phyloP scores from a whole-genome alignment of 1,140 invertebrate species.

The Dendroctonus valens region DNA sequence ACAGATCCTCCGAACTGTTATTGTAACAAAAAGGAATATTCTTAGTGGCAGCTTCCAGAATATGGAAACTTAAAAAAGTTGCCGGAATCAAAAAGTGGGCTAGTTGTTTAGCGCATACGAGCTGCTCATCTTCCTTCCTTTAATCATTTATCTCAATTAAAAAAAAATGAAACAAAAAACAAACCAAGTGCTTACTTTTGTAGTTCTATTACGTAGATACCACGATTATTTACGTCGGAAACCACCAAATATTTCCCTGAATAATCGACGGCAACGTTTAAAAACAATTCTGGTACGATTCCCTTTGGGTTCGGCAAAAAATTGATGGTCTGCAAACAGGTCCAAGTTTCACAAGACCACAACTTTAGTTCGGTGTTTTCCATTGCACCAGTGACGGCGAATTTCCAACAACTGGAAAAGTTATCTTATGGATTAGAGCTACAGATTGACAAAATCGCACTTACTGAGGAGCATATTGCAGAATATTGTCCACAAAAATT shows the following conservation, averaged over 20 bases:
- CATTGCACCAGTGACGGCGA: conserved; percentile 84
- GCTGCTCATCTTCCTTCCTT: conserved; percentile 56
- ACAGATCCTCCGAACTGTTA: conserved; percentile 49
- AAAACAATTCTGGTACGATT: conserved; percentile 48
- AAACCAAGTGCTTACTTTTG: conserved; percentile 35
- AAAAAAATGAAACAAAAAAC: conserved; percentile 1
- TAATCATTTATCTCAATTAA: neutral
- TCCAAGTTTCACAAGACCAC: conserved; percentile 93
- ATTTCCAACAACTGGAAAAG: conserved; percentile 89
- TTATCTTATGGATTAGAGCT: neutral
- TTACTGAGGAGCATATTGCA: conserved; percentile 79
- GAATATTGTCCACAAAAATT: conserved; percentile 91
- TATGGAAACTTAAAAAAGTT: conserved; percentile 82
- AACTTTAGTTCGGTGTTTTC: conserved; percentile 89
- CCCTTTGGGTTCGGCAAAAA: conserved; percentile 57
- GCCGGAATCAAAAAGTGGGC: conserved; percentile 81
- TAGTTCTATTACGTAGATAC: conserved; percentile 77
- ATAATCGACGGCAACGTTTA: conserved; percentile 78
- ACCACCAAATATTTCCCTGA: conserved; percentile 80
- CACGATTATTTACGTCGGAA: conserved; percentile 76
- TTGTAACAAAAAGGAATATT: conserved; percentile 45
- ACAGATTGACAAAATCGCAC: conserved; percentile 47
- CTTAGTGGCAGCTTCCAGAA: conserved; percentile 69
- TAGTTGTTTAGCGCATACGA: conserved; percentile 64
- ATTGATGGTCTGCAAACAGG: conserved; percentile 83